phyloP scores from a whole-genome alignment of 2,888 invertebrate genomes.

The Trichopria drosophilae region DNA sequence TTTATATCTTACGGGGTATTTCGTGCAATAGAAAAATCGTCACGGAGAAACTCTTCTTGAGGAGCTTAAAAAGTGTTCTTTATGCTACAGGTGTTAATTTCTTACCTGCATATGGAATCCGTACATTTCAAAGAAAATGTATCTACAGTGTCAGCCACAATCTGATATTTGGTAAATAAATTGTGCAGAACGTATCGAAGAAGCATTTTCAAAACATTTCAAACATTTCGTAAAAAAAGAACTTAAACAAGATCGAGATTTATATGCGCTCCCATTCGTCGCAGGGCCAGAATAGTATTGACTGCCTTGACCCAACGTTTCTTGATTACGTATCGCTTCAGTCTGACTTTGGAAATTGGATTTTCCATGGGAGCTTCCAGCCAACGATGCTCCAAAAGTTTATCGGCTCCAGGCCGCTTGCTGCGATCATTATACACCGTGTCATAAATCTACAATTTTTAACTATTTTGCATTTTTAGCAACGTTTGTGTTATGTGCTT shows the following conservation, averaged over 20 bases:
- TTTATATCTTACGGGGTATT: too few species aligned
- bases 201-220: neutral
- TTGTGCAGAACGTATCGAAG: too few species aligned
- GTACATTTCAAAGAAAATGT: too few species aligned
- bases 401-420: conserved; percentile 70
- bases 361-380: conserved; percentile 69
- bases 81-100: too few species aligned
- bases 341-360: conserved; percentile 74
- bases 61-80: too few species aligned
- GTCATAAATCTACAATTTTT: neutral
- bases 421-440: conserved; percentile 58
- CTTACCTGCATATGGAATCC: too few species aligned
- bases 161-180: too few species aligned
- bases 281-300: conserved; percentile 82
- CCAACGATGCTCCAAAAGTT: conserved; percentile 81
- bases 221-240: too few species aligned
- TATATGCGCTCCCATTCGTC: conserved; percentile 82
- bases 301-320: conserved; percentile 89
- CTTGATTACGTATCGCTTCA: conserved; percentile 86
- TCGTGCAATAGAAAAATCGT: too few species aligned
- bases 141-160: too few species aligned
- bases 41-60: too few species aligned
- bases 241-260: conserved; percentile 60
- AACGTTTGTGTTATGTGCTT: neutral
- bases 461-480: neutral